Percentiles rank a stretch among this genome's conserved stretches.
Conservation (phyloP, 2,113 vertebrate genomes). For the Sinocyclocheilus anshuiensis region DNA sequence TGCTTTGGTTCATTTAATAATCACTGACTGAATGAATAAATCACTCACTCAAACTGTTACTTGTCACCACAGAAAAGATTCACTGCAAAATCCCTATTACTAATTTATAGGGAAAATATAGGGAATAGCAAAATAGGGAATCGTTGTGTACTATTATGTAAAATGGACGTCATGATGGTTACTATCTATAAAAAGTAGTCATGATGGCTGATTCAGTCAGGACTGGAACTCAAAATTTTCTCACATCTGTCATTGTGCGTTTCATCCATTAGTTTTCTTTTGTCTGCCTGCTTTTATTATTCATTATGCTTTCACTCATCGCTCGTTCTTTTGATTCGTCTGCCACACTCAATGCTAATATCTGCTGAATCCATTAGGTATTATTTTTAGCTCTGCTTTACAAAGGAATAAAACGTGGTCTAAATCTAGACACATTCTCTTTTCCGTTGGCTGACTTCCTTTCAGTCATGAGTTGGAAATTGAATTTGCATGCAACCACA, state of each 20-base stretch:
- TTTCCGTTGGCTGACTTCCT: not conserved
- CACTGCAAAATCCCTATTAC: not conserved
- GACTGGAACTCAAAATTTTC: not conserved
- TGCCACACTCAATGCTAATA: slow-evolving; percentile 21
- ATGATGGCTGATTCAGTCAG: not conserved
- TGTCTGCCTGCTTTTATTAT: slow-evolving; percentile 3
- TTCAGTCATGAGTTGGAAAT: not conserved
- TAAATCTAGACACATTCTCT: slow-evolving; percentile 25
- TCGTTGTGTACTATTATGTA: not conserved
- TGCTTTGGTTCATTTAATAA: not conserved
- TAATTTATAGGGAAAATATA: not conserved
- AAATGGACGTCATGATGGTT: not conserved
- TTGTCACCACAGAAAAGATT: not conserved
- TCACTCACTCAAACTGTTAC: not conserved
- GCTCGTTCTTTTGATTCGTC: slow-evolving; percentile 1
- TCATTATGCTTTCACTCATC: not conserved
- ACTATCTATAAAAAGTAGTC: not conserved
- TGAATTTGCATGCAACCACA: not conserved
- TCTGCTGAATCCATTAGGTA: slow-evolving; percentile 18
- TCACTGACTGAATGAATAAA: not conserved
- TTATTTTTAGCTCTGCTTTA: slow-evolving; percentile 32
- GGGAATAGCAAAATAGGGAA: not conserved
- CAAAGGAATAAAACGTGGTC: not conserved
- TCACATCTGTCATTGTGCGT: not conserved
- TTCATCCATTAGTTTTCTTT: not conserved